A percentile compares a stretch with the other conserved stretches of the same genome.
Evolutionary conservation across 1,140 invertebrate genomes (phyloP).

Genomic region (Cyclina sinensis): DNA sequence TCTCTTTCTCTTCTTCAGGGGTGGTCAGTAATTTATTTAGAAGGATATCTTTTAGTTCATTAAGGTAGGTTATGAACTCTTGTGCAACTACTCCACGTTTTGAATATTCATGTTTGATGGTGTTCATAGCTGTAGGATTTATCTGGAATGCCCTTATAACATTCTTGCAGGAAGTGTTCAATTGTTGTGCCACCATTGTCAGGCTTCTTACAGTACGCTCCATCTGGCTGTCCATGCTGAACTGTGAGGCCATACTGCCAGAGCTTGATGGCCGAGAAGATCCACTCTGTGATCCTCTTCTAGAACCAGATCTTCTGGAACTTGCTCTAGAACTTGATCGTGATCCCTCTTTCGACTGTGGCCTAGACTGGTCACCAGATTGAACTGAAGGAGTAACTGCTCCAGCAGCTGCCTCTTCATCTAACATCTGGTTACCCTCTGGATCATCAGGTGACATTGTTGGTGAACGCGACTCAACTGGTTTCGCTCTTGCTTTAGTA

Average conservation of each 20-base stretch:
- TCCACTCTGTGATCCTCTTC: conserved; percentile 8
- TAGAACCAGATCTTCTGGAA: conserved; percentile 17
- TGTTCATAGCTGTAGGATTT: conserved; percentile 81
- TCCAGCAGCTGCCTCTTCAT: conserved; percentile 62
- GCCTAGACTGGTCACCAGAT: conserved; percentile 29
- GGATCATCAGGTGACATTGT: conserved; percentile 45
- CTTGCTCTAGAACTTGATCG: conserved; percentile 45
- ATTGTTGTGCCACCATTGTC: conserved; percentile 80
- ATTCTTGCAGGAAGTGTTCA: conserved; percentile 84
- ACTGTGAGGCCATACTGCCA: conserved; percentile 67
- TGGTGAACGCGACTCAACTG: not conserved
- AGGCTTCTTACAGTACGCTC: conserved; percentile 80
- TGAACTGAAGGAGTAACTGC: conserved; percentile 17
- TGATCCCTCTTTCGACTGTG: conserved; percentile 32
- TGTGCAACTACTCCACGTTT: conserved; percentile 53
- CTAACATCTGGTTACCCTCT: conserved; percentile 65
- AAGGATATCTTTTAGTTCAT: conserved; percentile 83
- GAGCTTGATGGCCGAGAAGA: conserved; percentile 61
- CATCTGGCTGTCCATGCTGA: conserved; percentile 77
- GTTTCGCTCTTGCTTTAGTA: conserved; percentile 29
- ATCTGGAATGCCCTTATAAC: conserved; percentile 81
- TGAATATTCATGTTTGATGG: conserved; percentile 71
- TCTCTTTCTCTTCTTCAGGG: conserved; percentile 85
- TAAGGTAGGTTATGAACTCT: conserved; percentile 75
- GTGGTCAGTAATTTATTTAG: conserved; percentile 84